A percentile compares a stretch with the other conserved stretches of the same genome.
Conservation (phyloP, 2,888 invertebrate species). For the Lymantria monacha region DNA sequence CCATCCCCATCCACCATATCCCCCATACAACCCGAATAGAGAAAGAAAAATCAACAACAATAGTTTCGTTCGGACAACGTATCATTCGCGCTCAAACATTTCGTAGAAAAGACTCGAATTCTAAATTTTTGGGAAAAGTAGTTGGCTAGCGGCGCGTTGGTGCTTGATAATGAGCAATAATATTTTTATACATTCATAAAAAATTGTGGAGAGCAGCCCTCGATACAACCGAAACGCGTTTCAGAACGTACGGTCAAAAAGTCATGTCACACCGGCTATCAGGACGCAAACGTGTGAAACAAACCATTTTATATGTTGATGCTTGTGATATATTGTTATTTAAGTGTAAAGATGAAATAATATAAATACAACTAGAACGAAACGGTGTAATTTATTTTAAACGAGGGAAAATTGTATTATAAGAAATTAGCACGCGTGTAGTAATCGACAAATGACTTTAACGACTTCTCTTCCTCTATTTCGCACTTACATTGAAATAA, state of each 20-base stretch:
- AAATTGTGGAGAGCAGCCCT: conserved; percentile 62
- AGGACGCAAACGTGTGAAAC: conserved; percentile 19
- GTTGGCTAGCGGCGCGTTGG: conserved; percentile 80
- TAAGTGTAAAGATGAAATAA: conserved; percentile 79
- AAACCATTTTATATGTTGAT: conserved; percentile 74
- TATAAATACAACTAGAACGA: conserved; percentile 67
- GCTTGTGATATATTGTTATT: conserved; percentile 83
- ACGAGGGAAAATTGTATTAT: conserved; percentile 53
- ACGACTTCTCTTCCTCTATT: conserved; percentile 48
- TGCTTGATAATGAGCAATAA: conserved; percentile 82
- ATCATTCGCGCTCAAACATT: conserved; percentile 71
- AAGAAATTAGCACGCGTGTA: conserved; percentile 73
- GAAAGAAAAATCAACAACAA: conserved; percentile 26
- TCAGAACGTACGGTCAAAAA: conserved; percentile 62
- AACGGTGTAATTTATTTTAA: conserved; percentile 63
- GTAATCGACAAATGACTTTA: conserved; percentile 38
- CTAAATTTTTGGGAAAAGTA: conserved; percentile 72
- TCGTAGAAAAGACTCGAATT: conserved; percentile 70
- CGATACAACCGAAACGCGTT: conserved; percentile 44
- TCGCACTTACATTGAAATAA: conserved; percentile 78
- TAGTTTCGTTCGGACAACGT: conserved; percentile 52
- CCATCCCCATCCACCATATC: conserved; percentile 24
- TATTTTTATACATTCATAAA: conserved; percentile 82
- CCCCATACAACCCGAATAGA: conserved; percentile 30
- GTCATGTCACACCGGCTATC: conserved; percentile 48